A percentile compares a stretch with the other conserved stretches of the same genome.
Conservation (phyloP, 2,888 invertebrate species). For the Epinotia bilunana region DNA sequence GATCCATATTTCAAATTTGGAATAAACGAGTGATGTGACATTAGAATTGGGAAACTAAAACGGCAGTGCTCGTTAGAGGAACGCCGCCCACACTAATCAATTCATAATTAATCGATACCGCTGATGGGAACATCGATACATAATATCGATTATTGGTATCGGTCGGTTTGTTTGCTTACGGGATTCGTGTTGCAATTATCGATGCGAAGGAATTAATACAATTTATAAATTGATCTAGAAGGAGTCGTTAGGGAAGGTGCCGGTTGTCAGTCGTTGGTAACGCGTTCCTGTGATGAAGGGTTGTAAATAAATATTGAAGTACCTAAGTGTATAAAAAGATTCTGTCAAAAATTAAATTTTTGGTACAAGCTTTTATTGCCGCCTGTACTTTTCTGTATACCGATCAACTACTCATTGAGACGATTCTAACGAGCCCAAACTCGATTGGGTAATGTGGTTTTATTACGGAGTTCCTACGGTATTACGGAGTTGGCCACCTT, state of each 20-base stretch:
- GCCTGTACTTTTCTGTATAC: no score
- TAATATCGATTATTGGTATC: slow-evolving; percentile 44
- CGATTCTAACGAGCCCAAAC: no score
- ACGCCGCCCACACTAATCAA: slow-evolving; percentile 44
- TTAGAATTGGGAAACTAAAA: background rate
- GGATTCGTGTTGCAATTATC: slow-evolving; percentile 36
- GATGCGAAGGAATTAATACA: slow-evolving; percentile 24
- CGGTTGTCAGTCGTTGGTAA: background rate
- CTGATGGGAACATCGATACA: slow-evolving; percentile 43
- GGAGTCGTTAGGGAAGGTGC: slow-evolving; percentile 4
- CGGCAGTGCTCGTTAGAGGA: slow-evolving; percentile 42
- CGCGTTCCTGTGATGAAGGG: background rate
- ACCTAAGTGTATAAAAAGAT: no score
- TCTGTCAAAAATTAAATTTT: no score
- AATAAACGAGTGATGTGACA: background rate
- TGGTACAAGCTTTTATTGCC: no score
- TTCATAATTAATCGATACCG: slow-evolving; percentile 45
- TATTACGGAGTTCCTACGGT: no score
- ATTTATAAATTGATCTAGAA: background rate
- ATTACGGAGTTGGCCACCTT: no score
- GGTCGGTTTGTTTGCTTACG: slow-evolving; percentile 41
- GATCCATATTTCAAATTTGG: background rate
- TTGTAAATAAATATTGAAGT: no score
- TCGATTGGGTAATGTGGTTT: no score
- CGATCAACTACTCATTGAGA: no score